Evolutionary conservation across 1,140 invertebrate species (phyloP).

Genomic region (Chrysoperla carnea): DNA sequence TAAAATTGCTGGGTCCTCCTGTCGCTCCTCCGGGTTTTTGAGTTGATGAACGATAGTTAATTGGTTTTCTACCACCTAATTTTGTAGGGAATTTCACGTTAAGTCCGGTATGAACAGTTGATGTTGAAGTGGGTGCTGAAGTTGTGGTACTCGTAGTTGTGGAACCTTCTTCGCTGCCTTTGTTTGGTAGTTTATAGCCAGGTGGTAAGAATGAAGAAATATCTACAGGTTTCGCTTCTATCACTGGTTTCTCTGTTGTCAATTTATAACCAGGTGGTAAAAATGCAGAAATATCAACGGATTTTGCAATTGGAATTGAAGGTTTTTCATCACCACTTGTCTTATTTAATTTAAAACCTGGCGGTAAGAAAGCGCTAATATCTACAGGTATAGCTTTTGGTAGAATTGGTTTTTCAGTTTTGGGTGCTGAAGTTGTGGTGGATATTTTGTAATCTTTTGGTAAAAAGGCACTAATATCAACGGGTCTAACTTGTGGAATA

Average conservation of each 20-base stretch:
- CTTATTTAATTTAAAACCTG: slow-evolving; percentile 32
- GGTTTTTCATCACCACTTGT: slow-evolving; percentile 12
- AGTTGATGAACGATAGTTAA: slow-evolving; percentile 35
- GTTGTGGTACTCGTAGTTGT: slow-evolving; percentile 9
- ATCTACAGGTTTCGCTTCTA: slow-evolving; percentile 1
- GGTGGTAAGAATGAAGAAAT: slow-evolving; percentile 29
- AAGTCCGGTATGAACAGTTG: slow-evolving; percentile 26
- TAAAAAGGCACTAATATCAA: slow-evolving; percentile 38
- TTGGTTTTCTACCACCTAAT: slow-evolving; percentile 43
- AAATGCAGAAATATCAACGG: slow-evolving; percentile 28
- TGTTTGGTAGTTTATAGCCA: slow-evolving; percentile 26
- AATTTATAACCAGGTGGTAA: slow-evolving; percentile 40
- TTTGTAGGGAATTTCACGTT: slow-evolving; percentile 66
- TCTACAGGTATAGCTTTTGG: slow-evolving; percentile 28
- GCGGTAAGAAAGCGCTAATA: slow-evolving; percentile 35
- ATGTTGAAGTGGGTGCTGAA: slow-evolving; percentile 19
- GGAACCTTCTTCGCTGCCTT: neutral
- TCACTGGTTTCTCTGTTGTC: neutral
- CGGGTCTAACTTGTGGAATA: slow-evolving; percentile 25
- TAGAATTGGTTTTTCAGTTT: slow-evolving; percentile 21
- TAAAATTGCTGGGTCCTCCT: slow-evolving; percentile 24
- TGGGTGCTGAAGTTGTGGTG: slow-evolving; percentile 19
- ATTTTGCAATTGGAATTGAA: slow-evolving; percentile 7
- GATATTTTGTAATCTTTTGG: slow-evolving; percentile 32
- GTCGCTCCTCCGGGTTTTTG: slow-evolving; percentile 21